Evolutionary conservation across 2,797 vertebrate genomes (phyloP), one percentile per base, ranked within the genome.

Genomic region (Hydrolagus colliei): DNA sequence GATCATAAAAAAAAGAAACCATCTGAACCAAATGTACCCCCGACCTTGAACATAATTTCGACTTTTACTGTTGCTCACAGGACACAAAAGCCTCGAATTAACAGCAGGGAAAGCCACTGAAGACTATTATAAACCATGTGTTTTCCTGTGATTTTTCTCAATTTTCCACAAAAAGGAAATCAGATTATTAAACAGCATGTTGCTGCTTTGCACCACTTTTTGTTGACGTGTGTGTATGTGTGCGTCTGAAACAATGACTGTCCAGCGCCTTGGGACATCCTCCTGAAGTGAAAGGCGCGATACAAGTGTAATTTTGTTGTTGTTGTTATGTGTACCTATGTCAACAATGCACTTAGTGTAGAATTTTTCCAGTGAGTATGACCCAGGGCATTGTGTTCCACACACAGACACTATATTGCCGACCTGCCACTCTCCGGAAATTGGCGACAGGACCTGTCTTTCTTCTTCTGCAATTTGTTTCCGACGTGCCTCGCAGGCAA

Each of bases 61-160:
- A 9, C 3, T 77, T n/a, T 18, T 61, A 20, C 4, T 59, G n/a
- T 5, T 61, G 41, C 52, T 77, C 52, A 77, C 74, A 61, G 52
- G 75, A 61, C 52, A 76, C 52, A 35, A 59, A 52, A 52, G 18
- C 59, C 9, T 52, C 41, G 74, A 76, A 11, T 77, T 18, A 77
- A 77, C 18, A 59, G 75, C 52, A 52, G 41, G 14, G 18, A 59
- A 11, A 9, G 8, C 11, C 59, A 61, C 75, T 76, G 59, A 76
- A 59, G 41, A 76, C 41, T 76, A 20, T 76, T 77, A 77, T 59
- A 16, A 77, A 77, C 41, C 1, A 77, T 20, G 12, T 61, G 9
- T 52, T 77, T 27, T 77, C 18, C 75, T 61, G 18, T n/a, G n/a
- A 77, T 77, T 77, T 76, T 76, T 52, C 14, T 59, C 41, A 76